Evolutionary conservation across 2,888 invertebrate species (phyloP), one percentile per base, ranked within the genome.

Genomic region (Tachina lurida): DNA sequence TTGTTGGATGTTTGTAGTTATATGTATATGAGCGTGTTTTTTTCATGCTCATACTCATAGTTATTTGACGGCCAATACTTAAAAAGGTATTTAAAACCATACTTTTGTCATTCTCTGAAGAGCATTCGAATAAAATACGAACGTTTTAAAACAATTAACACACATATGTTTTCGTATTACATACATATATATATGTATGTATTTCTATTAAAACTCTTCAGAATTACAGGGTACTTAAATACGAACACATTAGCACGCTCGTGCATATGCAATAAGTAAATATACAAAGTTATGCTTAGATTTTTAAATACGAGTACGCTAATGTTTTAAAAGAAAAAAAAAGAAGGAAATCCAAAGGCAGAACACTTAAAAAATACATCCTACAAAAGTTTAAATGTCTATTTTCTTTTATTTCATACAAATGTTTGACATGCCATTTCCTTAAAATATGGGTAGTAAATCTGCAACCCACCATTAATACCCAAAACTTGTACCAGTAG

Each of bases 381-480:
- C 86, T 79, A 86, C 83, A 62, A 83, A 83, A 68, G 45, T 71
- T 10, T 60, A 60, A 67, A 73, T 49, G n/a, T 15, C 2, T 43
- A 10, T 54, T 41, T 41, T 47, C 31, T 43, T 41, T 68, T 43
- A 65, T 56, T 77, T n/a, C 17, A 77, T 19, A 60, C 49, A 77
- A 81, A 74, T 68, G 74, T 73, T 83, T 83, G 83, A 78, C 83
- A 83, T 73, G 77, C 41, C 73, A 60, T 83, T 83, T 78, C 77
- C 77, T 78, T 73, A 68, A 83, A 73, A 67, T 68, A 78, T 83
- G 83, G 83, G 83, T 62, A 83, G 83, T 83, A 83, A 78, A 83
- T 73, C 62, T 73, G 41, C 83, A 83, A 62, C 83, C 83, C 83
- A 83, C 83, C 73, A 73, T 68, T 58, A 62, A 52, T 39, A 31